Evolutionary conservation across 2,888 invertebrate species (phyloP), one percentile per base, ranked within the genome.

Genomic region (Drosophila phalerata): DNA sequence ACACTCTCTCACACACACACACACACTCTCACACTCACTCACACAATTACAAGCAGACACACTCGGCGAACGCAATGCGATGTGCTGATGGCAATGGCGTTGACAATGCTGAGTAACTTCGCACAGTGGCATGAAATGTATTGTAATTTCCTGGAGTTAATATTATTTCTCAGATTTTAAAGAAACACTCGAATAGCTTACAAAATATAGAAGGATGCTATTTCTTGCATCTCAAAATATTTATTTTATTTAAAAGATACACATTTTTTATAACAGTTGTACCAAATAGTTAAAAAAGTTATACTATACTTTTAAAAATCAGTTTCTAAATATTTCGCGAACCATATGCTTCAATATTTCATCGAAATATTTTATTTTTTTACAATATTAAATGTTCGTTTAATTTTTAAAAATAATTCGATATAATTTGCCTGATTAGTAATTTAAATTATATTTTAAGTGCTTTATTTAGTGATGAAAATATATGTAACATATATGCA

Each of bases 71-170:
- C 49, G 38, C 58, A 45, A 10, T 48, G 45, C 64, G 38, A 49
- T 69, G 48, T 65, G 66, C 13, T 60, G 60, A 68, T 69, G 68
- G 62, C 62, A 65, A 65, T 72, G 69, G 64, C 76, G 79, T 73
- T 83, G 78, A 83, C 81, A 78, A 81, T 71, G 69, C 53, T 62
- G 51, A 15, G 32, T 56, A 67, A 56, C 28, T 56, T 17, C 25
- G 56, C 66, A 84, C 83, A 73, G 81, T 84, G 86, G 86, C 3
- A 3, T 28, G 38, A 4, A 28, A 43, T 30, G 11, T 9, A 30
- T n/a, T 8, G 22, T 5, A 0, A 11, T 30, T 30, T 17, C 3
- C 0, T 15, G 5, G 28, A 47, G 10, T 25, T n/a, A 8, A 11
- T 13, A 11, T 13, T 25, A n/a, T 37, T 8, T 2, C 6, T 34